Percentiles rank a stretch among this genome's conserved stretches.
phyloP scores from a whole-genome alignment of 2,888 invertebrate species.

The Autographa gamma region DNA sequence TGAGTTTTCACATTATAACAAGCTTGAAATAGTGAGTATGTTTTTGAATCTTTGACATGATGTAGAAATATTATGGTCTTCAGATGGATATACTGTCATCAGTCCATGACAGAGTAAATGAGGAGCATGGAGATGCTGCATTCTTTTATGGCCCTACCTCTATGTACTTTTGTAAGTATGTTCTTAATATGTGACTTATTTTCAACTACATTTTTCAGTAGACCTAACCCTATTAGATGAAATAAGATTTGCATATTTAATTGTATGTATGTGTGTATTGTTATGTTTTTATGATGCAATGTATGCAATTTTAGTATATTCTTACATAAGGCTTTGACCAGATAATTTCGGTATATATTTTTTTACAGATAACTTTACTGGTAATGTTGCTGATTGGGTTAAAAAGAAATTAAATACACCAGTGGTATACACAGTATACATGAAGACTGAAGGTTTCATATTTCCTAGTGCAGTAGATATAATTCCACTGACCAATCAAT shows the following conservation, averaged over 20 bases:
- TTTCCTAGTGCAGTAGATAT: conserved; percentile 68
- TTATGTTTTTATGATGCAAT: too few relatives aligned
- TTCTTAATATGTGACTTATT: background rate
- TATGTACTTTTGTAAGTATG: conserved; percentile 73
- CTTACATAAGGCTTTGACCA: too few relatives aligned
- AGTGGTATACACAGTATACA: conserved; percentile 76
- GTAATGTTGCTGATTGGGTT: conserved; percentile 83
- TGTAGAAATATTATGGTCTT: conserved; percentile 30
- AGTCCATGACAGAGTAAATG: conserved; percentile 63
- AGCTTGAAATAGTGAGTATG: too few relatives aligned
- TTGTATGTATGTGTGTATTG: too few relatives aligned
- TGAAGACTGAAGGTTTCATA: conserved; percentile 66
- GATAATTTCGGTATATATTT: background rate
- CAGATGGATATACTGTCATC: conserved; percentile 77
- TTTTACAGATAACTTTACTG: conserved; percentile 73
- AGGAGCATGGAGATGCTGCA: conserved; percentile 63
- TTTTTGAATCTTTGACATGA: too few relatives aligned
- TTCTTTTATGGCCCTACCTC: conserved; percentile 73
- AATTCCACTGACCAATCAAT: conserved; percentile 62
- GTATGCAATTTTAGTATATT: too few relatives aligned
- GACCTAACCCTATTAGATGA: too few relatives aligned
- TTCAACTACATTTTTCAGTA: background rate
- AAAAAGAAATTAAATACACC: conserved; percentile 79
- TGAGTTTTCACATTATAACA: too few relatives aligned
- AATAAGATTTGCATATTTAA: too few relatives aligned